Evolutionary conservation across 2,113 vertebrate genomes (phyloP), one percentile per base, ranked within the genome.

Genomic region (Poeciliopsis retropinna): DNA sequence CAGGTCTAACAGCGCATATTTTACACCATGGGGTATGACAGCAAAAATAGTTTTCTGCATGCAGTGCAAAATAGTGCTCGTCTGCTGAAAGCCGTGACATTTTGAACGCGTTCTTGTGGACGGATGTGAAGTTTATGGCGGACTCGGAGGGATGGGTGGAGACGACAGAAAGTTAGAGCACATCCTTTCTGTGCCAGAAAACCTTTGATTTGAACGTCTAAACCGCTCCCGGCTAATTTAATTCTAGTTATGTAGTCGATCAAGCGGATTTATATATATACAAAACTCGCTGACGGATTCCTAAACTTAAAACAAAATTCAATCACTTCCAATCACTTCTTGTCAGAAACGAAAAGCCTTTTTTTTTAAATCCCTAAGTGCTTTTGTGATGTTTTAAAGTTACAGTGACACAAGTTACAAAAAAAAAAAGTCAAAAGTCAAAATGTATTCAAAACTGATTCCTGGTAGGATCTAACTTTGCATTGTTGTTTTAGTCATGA

Each of bases 141-240:
- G 44, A 47, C 44, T 47, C 14, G 3, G 44, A 41, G 71, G 60
- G 37, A 60, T 73, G 87, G 89, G 88, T 84, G 91, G 88, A 88
- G 81, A 85, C 88, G 64, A 41, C 25, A 8, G 22, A 51, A 76
- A 76, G n/a, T 68, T 44, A 47, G 28, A 30, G 27, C 31, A 51
- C 25, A 78, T 70, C n/a, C 2, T 60, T 75, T 76, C n/a, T 10
- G 25, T 19, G 5, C 7, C 19, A 57, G 51, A 11, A 19, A 57
- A 57, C 51, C 19, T 25, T 25, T 57, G 19, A 6, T 7, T 1
- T 57, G 17, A n/a, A 57, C 25, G 25, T 2, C 0, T 25, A 57
- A 57, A 11, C n/a, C 51, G 22, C 19, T 54, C 22, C 9, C 51
- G 3, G 51, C 51, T 17, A 2, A 22, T 25, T 22, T 54, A 25